Evolutionary conservation across 2,888 invertebrate genomes (phyloP).

Genomic region (Aporophyla lueneburgensis): DNA sequence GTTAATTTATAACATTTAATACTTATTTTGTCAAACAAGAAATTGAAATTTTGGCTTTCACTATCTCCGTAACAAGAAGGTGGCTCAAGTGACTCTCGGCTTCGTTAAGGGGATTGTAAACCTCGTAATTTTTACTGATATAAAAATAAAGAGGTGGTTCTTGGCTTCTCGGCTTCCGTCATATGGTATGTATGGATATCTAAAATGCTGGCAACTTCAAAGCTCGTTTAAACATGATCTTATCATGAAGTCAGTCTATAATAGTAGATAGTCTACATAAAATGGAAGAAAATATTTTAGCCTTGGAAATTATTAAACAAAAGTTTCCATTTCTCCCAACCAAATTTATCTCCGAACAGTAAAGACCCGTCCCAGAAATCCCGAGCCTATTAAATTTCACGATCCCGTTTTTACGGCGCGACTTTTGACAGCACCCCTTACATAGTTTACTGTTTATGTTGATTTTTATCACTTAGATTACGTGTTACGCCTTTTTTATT

Average conservation of each 20-base stretch:
- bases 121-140: neutral
- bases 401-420: constrained; percentile 63
- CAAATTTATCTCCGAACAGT: constrained; percentile 14
- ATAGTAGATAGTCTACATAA: neutral
- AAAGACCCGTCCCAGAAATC: constrained; percentile 39
- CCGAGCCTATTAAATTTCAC: constrained; percentile 63
- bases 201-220: neutral
- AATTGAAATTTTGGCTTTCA: too few species aligned
- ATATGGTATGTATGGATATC: neutral
- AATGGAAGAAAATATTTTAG: neutral
- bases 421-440: constrained; percentile 59
- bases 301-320: neutral
- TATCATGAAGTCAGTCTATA: neutral
- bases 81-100: neutral
- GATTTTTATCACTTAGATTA: constrained; percentile 58
- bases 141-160: neutral
- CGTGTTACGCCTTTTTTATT: constrained; percentile 47
- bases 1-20: neutral
- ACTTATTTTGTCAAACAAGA: neutral
- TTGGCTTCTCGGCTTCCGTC: neutral
- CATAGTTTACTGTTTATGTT: constrained; percentile 61
- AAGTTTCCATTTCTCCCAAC: neutral
- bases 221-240: too few species aligned
- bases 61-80: neutral
- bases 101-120: neutral